These are phyloP conservation scores for Oscheius sp. DNA, from an alignment of 2,888 invertebrate genomes.

Conservation along the genomic window DNA sequence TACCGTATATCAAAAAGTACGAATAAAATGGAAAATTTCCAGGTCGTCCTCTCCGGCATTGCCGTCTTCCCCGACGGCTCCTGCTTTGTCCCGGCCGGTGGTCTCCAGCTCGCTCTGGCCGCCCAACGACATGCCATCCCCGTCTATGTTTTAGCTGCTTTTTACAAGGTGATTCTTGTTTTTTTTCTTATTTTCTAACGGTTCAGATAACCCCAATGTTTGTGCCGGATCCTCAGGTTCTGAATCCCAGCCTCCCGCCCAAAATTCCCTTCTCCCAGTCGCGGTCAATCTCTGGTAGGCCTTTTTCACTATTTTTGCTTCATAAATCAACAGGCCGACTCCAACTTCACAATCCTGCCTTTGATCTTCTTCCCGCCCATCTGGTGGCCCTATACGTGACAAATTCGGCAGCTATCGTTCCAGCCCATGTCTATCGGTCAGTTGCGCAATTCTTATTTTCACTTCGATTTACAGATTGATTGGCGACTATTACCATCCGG, in stretches of 20 bases:
- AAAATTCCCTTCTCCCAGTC: constrained; percentile 35
- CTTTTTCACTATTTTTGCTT: constrained; percentile 1
- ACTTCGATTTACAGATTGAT: constrained; percentile 45
- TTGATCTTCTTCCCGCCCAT: constrained; percentile 60
- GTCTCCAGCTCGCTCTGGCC: constrained; percentile 60
- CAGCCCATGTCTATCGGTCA: constrained; percentile 55
- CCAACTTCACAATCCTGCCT: constrained; percentile 56
- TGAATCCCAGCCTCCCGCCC: constrained; percentile 38
- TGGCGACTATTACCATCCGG: constrained; percentile 64
- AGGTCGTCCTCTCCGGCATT: constrained; percentile 61
- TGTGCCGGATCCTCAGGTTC: constrained; percentile 43
- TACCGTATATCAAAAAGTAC: not conserved
- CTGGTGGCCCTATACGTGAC: constrained; percentile 62
- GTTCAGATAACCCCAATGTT: constrained; percentile 48
- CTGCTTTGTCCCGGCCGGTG: constrained; percentile 64
- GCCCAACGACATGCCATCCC: constrained; percentile 67
- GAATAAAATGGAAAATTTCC: not conserved
- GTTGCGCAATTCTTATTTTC: no score
- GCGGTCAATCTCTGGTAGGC: constrained; percentile 34
- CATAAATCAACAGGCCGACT: constrained; percentile 40
- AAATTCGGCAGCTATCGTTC: constrained; percentile 57
- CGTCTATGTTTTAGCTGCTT: constrained; percentile 62
- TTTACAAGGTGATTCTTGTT: constrained; percentile 61
- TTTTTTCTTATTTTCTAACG: not conserved
- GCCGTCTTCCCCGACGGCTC: constrained; percentile 68